Evolutionary conservation across 2,113 vertebrate species (phyloP).

Genomic region (Gavia stellata): DNA sequence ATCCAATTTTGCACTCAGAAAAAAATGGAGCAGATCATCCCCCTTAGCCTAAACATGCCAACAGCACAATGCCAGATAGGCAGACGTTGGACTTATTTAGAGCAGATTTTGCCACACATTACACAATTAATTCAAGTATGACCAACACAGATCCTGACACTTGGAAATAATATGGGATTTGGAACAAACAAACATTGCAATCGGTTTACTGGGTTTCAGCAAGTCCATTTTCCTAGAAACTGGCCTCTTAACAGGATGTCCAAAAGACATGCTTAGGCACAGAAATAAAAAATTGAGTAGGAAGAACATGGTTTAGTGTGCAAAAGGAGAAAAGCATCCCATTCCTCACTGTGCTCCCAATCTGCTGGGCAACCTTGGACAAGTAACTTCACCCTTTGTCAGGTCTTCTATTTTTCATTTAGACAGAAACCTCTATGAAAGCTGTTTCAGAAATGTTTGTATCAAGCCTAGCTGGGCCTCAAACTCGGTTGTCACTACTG

Average conservation of each 20-base stretch:
- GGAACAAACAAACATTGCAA: background rate
- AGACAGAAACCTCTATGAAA: background rate
- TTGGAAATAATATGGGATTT: background rate
- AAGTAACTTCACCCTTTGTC: background rate
- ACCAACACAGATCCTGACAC: background rate
- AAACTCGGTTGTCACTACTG: background rate
- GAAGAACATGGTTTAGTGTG: background rate
- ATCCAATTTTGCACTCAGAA: background rate
- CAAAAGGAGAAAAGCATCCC: background rate
- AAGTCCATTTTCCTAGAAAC: conserved; percentile 9
- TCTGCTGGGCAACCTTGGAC: background rate
- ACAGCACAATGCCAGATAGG: background rate
- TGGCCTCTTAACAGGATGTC: background rate
- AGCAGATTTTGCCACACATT: background rate
- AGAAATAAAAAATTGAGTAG: background rate
- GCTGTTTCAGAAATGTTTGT: background rate
- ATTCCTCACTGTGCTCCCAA: background rate
- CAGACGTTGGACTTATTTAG: background rate
- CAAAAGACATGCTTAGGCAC: background rate
- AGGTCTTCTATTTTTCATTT: background rate
- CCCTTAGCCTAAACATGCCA: background rate
- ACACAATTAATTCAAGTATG: background rate
- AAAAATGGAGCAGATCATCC: background rate
- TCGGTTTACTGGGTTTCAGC: background rate
- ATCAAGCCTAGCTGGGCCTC: background rate